These are phyloP conservation scores for Phoxinus phoxinus DNA, from an alignment of 2,113 vertebrate genomes.

Conservation along the genomic window DNA sequence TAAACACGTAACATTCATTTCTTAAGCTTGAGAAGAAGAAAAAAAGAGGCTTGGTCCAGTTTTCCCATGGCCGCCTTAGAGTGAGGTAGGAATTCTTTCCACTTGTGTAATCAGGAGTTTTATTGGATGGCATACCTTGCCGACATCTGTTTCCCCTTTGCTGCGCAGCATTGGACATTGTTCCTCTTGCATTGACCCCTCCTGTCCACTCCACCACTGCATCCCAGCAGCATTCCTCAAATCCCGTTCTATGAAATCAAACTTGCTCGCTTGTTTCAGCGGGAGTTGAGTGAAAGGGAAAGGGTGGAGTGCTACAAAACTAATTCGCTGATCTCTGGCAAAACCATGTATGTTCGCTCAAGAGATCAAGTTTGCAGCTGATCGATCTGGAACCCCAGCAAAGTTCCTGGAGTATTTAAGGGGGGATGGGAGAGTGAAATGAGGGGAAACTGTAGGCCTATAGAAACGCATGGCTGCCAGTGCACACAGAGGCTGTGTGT, in stretches of 20 bases:
- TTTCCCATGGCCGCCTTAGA: slow-evolving; percentile 16
- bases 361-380: slow-evolving; percentile 37
- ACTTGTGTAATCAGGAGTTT: slow-evolving; percentile 47
- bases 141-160: slow-evolving; percentile 54
- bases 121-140: slow-evolving; percentile 47
- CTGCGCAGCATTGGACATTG: background rate
- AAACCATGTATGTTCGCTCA: background rate
- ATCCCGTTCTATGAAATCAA: slow-evolving; percentile 2
- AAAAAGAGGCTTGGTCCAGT: background rate
- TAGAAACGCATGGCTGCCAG: slow-evolving; percentile 53
- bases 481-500: slow-evolving; percentile 51
- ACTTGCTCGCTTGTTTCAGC: background rate
- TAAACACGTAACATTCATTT: background rate
- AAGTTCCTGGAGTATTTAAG: background rate
- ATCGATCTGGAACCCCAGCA: background rate
- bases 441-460: background rate
- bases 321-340: slow-evolving; percentile 18
- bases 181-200: slow-evolving; percentile 26
- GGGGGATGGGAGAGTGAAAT: background rate
- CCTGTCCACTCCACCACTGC: background rate
- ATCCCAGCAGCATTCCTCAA: slow-evolving; percentile 37
- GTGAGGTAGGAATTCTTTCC: slow-evolving; percentile 36
- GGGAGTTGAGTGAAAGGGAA: slow-evolving; percentile 39
- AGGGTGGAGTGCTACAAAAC: slow-evolving; percentile 33
- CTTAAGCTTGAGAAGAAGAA: background rate